Evolutionary conservation across 2,888 invertebrate genomes (phyloP), one percentile per base, ranked within the genome.

Genomic region (Eulithis testata): DNA sequence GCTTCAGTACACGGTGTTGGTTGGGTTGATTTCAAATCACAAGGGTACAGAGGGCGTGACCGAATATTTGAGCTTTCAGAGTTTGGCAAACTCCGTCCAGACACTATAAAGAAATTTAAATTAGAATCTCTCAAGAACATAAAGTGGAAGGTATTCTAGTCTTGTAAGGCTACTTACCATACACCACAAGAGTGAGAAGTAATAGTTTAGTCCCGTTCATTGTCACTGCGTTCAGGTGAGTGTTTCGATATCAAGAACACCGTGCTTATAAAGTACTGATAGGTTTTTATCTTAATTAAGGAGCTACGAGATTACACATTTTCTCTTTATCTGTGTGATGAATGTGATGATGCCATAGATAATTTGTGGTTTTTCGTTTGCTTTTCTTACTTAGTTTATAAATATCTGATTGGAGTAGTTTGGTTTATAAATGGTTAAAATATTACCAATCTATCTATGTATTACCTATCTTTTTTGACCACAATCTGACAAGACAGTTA

Each of bases 101-200:
- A 69, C 53, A 73, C 73, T 55, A 45, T 70, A 68, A 68, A 49
- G 11, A 45, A 31, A 40, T 7, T 53, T 49, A 4, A 11, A 11
- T 60, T 53, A 47, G 45, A 54, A 44, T n/a, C 44, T 44, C 6
- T 40, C 4, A 11, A 43, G 43, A 43, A 1, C 11, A 45, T 5
- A 12, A 5, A 7, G 2, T n/a, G 5, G 4, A 12, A 12, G 11
- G 44, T 44, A 31, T 27, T 31, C 2, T 21, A 37, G 31, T 6
- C 36, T 37, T 44, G 50, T 21, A 7, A 47, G 27, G 9, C 9
- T 40, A 73, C 86, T 81, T 70, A 86, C 86, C 85, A 56, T 76
- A 72, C 2, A 72, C 72, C 9, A 82, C 59, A 21, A 84, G 63
- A 3, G 76, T 74, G 37, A 82, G 51, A 47, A 82, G 55, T 58